phyloP scores from a whole-genome alignment of 1,140 invertebrate genomes.

The Helicoverpa zea region DNA sequence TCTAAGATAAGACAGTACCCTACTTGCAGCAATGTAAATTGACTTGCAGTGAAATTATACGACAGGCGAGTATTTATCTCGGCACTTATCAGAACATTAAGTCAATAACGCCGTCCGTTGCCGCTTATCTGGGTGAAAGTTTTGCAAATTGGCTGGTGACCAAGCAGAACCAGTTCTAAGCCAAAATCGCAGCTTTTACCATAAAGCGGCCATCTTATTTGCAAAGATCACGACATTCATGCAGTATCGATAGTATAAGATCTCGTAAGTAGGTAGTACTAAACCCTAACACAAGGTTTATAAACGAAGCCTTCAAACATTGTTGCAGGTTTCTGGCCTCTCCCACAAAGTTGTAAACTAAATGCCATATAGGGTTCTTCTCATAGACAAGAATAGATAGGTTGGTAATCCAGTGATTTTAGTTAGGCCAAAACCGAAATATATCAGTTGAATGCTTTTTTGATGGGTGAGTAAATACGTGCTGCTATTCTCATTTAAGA shows the following conservation, averaged over 20 bases:
- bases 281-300: no score
- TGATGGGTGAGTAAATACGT: no score
- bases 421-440: no score
- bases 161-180: slow-evolving; percentile 25
- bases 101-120: slow-evolving; percentile 21
- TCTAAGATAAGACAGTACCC: neutral
- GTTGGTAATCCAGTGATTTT: no score
- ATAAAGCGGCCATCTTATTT: neutral
- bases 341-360: no score
- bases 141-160: slow-evolving; percentile 19
- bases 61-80: slow-evolving; percentile 23
- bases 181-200: neutral
- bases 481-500: no score
- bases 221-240: neutral
- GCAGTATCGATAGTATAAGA: neutral
- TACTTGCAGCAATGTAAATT: neutral
- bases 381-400: no score
- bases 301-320: no score
- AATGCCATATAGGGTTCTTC: no score
- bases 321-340: no score
- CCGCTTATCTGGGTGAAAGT: slow-evolving; percentile 38
- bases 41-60: slow-evolving; percentile 25
- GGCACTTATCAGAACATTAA: slow-evolving; percentile 27
- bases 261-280: neutral
- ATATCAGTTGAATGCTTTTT: no score